Base-by-base conservation (phyloP, 1,140 invertebrate genomes). In the Penaeus indicus region DNA sequence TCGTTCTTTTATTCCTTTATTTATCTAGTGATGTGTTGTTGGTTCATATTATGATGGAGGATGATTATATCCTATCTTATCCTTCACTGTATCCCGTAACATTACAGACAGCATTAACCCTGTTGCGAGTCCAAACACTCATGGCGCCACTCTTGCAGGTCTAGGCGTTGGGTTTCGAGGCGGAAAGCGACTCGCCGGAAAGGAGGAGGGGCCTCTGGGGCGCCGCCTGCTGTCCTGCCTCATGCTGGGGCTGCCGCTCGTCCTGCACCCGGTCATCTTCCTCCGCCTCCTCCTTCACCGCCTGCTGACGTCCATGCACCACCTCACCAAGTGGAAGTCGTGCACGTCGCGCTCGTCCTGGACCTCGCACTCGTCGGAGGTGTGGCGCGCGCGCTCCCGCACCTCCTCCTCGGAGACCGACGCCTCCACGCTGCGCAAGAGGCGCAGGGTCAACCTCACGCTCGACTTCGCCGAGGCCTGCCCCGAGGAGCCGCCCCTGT, bases 221-320 rank as follows among this genome's bases (percentile, higher is more conserved):
- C 79, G 83, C 21, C 85, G 89, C 3, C 83, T 91, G 32, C 84
- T 90, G 38, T 90, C 89, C 62, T 91, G 90, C 61, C 87, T 94
- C 85, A 91, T 94, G 69, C 92, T 93, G 5, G 93, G 93, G 84
- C 93, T 95, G 69, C 94, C 95, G 1, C 92, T 94, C 85, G 92
- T 95, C 22, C 92, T 95, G 54, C 94, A 94, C 91, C 95, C 95
- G 0, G 92, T 95, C 10, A 94, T 95, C 22, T 92, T 95, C 18
- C 91, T 95, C 21, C 92, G 95, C 18, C 92, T 95, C 8, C 92
- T 95, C 32, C 93, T 94, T 77, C 95, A 95, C 91, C 93, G 94
- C 77, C 92, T 95, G 27, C 94, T 94, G 3, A 93, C 93, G n/a
- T 94, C 93, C n/a, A 92, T 92, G 77, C 92, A 93, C 22, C 92